Conservation (phyloP, 2,113 vertebrate species). For the Tetrax tetrax region DNA sequence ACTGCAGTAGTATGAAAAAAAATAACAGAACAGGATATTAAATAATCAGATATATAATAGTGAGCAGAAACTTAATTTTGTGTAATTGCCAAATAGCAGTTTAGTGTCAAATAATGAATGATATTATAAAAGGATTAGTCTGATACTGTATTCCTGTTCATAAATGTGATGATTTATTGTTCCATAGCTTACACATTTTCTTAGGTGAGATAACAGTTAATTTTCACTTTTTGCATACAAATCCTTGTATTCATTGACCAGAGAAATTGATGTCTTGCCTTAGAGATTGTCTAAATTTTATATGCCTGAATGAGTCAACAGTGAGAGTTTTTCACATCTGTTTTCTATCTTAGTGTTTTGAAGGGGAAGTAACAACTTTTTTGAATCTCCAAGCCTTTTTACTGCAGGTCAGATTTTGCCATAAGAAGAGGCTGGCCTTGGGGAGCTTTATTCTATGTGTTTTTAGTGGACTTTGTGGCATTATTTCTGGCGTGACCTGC, state of each 20-base stretch:
- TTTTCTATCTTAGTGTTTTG: background rate
- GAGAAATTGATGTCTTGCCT: background rate
- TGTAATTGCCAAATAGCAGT: background rate
- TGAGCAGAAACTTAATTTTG: background rate
- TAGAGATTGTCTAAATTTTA: background rate
- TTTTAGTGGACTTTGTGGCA: background rate
- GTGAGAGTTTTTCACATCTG: background rate
- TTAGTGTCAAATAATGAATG: background rate
- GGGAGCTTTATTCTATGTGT: background rate
- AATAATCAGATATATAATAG: background rate
- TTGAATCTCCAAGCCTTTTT: background rate
- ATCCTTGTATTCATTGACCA: background rate
- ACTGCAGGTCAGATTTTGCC: background rate
- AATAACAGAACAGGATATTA: background rate
- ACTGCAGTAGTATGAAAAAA: background rate
- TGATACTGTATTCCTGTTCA: conserved; percentile 21
- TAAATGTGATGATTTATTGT: background rate
- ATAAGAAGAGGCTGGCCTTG: background rate
- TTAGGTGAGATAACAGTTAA: conserved; percentile 8
- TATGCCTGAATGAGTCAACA: background rate
- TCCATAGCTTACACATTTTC: conserved; percentile 14
- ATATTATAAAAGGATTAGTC: background rate
- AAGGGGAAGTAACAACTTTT: background rate
- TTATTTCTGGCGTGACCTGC: background rate
- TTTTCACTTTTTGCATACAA: conserved; percentile 13